Conservation (phyloP, 2,888 invertebrate species). For the Entomobrya proxima region DNA sequence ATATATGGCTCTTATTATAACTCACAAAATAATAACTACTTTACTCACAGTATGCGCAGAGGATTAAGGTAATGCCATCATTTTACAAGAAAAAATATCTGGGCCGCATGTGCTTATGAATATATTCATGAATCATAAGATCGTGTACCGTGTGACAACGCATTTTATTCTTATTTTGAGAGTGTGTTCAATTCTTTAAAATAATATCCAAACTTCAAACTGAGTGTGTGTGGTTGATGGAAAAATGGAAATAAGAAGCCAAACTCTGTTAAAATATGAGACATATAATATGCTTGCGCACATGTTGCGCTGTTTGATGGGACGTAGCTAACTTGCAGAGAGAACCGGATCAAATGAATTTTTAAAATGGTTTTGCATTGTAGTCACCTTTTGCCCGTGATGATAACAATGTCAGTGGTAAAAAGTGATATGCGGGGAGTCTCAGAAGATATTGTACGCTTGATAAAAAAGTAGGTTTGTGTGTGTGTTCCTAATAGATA, state of each 20-base stretch:
- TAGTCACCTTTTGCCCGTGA: constrained; percentile 9
- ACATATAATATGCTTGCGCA: background rate
- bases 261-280: background rate
- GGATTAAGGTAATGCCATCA: background rate
- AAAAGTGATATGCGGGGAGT: background rate
- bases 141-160: constrained; percentile 66
- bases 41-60: background rate
- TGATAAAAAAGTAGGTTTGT: too few relatives aligned
- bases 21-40: background rate
- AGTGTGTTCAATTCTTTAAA: background rate
- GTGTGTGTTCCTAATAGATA: too few relatives aligned
- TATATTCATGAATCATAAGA: constrained; percentile 63
- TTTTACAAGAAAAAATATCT: constrained; percentile 27
- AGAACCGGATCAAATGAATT: constrained; percentile 45
- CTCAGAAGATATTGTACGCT: too few relatives aligned
- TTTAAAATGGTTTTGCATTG: background rate
- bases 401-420: background rate
- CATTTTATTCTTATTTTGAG: constrained; percentile 48
- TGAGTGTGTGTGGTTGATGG: background rate
- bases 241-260: background rate
- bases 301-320: background rate
- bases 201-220: background rate
- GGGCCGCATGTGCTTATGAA: constrained; percentile 55
- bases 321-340: background rate
- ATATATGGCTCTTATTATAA: background rate